Base-by-base conservation (phyloP, 2,888 invertebrate genomes). In the Trachelus troglodyta region DNA sequence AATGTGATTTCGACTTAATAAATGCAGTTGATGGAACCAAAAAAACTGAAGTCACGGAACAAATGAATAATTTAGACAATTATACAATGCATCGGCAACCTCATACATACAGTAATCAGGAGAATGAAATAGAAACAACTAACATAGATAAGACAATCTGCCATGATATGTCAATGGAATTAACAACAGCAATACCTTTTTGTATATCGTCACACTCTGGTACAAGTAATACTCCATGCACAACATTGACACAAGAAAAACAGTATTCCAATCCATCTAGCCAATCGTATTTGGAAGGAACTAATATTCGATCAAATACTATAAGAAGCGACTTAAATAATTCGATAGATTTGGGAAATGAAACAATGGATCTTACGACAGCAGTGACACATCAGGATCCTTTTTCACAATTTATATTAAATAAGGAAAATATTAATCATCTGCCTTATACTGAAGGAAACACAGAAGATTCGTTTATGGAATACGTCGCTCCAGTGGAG, bases 301-400 rank as follows among this genome's bases (percentile, higher is more conserved):
- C 9, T 56, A 9, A 23, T 6, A 56, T 56, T 23, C 56, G 9
- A 23, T 56, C 56, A 23, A 56, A 56, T 56, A 15, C 15, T 6
- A 56, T 23, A 9, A 34, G 31, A 12, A 33, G 69, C 23, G 40
- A n/a, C 37, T 31, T n/a, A 0, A 33, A 75, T 11, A 23, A 40
- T 69, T 71, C 71, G 11, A 71, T 71, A 31, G 74, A 73, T 69
- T 56, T 71, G 40, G 77, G 79, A 75, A 75, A 84, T 80, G 23
- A 74, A n/a, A 76, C 83, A 34, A 82, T 82, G 75, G 82, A 84
- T 74, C 77, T 84, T 12, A 84, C 81, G 4, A 74, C 81, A 69
- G 74, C 76, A 73, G 1, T 83, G 31, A 79, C 76, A 23, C 6
- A 9, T 56, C 9, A 56, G 23, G 23, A 56, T 56, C 23, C 23